Base-by-base conservation (phyloP, 2,888 invertebrate species). In the Trichogramma evanescens region DNA sequence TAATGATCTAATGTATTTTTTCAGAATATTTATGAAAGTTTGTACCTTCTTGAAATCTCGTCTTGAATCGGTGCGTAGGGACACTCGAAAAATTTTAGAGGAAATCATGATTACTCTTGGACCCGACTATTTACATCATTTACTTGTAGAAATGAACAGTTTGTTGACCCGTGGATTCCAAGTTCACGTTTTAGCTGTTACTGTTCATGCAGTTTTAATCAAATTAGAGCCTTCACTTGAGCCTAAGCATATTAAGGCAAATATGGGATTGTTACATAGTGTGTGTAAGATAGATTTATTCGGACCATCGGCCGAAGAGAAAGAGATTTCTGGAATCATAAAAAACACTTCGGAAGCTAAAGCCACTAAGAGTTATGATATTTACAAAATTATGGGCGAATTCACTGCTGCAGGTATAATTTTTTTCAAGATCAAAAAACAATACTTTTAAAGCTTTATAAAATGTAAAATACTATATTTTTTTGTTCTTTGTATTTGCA, bases 21-120 rank as follows among this genome's bases (percentile, higher is more conserved):
- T 63, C 75, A 89, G 89, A 50, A 86, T 94, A 55, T 87, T 94
- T 65, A 86, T 91, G 81, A 95, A 95, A 76, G 81, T 97, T 1
- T 93, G 93, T 71, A 89, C 90, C 0, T 95, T 96, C 74, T 79
- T 98, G 61, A 93, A 92, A 75, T 95, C 95, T 0, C 89, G 91
- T 3, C 78, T 94, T 26, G 89, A 90, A 68, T 92, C 93, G 70
- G 91, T 96, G 3, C 84, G 97, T 49, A 86, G 90, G 72, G 80
- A 86, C 0, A 89, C 96, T 0, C 83, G 95, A 43, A 92, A 94
- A 74, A 94, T 93, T n/a, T 82, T 98, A n/a, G 88, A 91, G 68
- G 91, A 93, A 77, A 91, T 96, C 40, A 89, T 95, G 86, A 72
- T 86, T 0, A 85, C 91, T 0, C 82, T 99, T 6, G 97, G 97